Conservation (phyloP, 2,888 invertebrate species). For the Aphidius colemani region DNA sequence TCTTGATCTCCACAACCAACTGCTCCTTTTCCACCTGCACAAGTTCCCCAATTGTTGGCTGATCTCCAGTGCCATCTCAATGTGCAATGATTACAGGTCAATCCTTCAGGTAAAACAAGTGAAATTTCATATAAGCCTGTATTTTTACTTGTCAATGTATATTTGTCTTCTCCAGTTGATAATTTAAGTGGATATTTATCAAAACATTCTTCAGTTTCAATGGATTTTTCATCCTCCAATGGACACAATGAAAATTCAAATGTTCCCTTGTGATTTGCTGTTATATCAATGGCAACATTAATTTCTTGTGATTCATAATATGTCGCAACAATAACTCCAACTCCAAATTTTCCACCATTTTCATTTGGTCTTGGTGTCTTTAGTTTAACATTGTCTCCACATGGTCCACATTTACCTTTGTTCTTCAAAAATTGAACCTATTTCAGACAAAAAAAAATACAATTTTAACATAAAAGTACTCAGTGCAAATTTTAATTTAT, state of each 20-base stretch:
- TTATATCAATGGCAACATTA: conserved; percentile 54
- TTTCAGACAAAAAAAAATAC: too few species aligned
- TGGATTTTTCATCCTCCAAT: conserved; percentile 52
- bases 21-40: conserved; percentile 53
- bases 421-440: conserved; percentile 36
- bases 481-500: too few species aligned
- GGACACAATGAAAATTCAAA: conserved; percentile 63
- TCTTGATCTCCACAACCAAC: conserved; percentile 64
- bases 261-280: conserved; percentile 62
- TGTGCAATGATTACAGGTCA: conserved; percentile 64
- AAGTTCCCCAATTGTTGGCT: conserved; percentile 64
- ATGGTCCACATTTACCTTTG: conserved; percentile 63
- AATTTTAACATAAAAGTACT: too few species aligned
- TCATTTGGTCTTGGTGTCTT: conserved; percentile 63
- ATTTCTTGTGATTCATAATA: conserved; percentile 49
- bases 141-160: conserved; percentile 38
- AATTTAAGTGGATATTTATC: conserved; percentile 53
- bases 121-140: conserved; percentile 41
- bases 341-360: conserved; percentile 63
- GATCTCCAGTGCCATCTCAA: conserved; percentile 64
- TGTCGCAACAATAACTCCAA: conserved; percentile 60
- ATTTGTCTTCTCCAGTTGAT: conserved; percentile 48
- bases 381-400: conserved; percentile 63
- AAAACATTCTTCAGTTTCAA: conserved; percentile 65
- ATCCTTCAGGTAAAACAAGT: conserved; percentile 57